Percentiles rank a stretch among this genome's conserved stretches.
These are phyloP conservation scores for Tinea trinotella DNA, from an alignment of 2,888 invertebrate genomes.

Conservation along the genomic window DNA sequence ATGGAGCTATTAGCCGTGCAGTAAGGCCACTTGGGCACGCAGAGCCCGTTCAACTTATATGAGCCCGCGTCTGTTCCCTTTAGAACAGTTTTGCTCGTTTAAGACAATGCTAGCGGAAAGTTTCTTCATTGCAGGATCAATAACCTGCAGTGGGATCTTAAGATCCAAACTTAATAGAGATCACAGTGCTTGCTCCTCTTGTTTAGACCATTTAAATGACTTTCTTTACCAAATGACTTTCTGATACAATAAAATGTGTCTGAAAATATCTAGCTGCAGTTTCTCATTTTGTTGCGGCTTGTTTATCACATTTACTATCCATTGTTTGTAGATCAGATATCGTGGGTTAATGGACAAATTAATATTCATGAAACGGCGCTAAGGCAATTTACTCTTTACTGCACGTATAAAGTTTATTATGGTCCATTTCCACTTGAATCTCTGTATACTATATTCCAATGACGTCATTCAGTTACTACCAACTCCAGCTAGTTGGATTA, in stretches of 20 bases:
- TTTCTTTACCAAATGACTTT: too few species aligned
- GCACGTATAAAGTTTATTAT: not conserved
- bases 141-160: conserved; percentile 33
- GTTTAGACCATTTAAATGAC: not conserved
- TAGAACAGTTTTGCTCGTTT: conserved; percentile 31
- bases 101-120: conserved; percentile 54
- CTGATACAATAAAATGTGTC: not conserved
- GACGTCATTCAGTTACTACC: not conserved
- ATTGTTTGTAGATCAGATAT: not conserved
- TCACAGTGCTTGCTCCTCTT: not conserved
- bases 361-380: conserved; percentile 2
- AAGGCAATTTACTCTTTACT: not conserved
- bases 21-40: conserved; percentile 55
- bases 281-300: not conserved
- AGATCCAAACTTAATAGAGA: not conserved
- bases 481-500: not conserved
- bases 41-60: conserved; percentile 29
- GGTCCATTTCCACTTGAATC: not conserved
- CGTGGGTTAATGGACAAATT: not conserved
- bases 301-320: not conserved
- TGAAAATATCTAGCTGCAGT: not conserved
- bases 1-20: conserved; percentile 32
- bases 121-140: conserved; percentile 56
- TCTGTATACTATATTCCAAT: not conserved
- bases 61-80: conserved; percentile 20